A percentile compares a stretch with the other conserved stretches of the same genome.
These are phyloP conservation scores for Orthosia cruda DNA, from an alignment of 2,888 invertebrate species.

Conservation along the genomic window DNA sequence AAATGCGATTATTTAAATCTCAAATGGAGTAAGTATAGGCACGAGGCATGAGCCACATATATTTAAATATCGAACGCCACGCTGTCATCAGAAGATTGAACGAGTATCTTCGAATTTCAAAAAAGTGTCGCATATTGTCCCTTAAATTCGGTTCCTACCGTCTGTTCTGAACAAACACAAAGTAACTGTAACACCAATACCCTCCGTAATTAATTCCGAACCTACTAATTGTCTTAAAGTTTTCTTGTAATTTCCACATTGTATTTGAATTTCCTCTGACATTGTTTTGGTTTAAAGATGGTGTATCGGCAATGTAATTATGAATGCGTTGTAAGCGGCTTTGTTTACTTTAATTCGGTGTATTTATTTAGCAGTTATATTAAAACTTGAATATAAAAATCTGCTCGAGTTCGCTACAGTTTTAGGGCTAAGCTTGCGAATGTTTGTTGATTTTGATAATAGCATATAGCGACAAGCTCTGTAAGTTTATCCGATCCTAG, in stretches of 20 bases:
- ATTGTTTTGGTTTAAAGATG: slow-evolving; percentile 45
- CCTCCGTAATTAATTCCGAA: slow-evolving; percentile 60
- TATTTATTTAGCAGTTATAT: slow-evolving; percentile 1
- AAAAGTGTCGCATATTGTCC: slow-evolving; percentile 3
- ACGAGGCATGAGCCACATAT: not conserved
- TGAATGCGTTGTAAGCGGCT: slow-evolving; percentile 7
- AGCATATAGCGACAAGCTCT: slow-evolving; percentile 1
- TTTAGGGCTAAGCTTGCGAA: not conserved
- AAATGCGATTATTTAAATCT: too few relatives aligned
- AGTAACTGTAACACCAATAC: slow-evolving; percentile 21
- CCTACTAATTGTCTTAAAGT: slow-evolving; percentile 62
- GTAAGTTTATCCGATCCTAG: slow-evolving; percentile 12
- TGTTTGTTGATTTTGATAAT: too few relatives aligned
- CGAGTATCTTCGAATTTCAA: slow-evolving; percentile 24
- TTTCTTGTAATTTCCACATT: slow-evolving; percentile 65
- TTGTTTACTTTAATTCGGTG: slow-evolving; percentile 27
- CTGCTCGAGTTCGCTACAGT: not conserved
- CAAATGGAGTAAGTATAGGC: too few relatives aligned
- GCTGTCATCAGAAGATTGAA: not conserved
- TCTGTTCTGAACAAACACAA: slow-evolving; percentile 43
- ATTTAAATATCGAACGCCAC: slow-evolving; percentile 1
- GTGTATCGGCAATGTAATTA: slow-evolving; percentile 23
- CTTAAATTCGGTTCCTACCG: not conserved
- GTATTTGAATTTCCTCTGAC: slow-evolving; percentile 48
- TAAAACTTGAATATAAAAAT: not conserved